phyloP scores from a whole-genome alignment of 1,140 invertebrate species.

The Riptortus pedestris region DNA sequence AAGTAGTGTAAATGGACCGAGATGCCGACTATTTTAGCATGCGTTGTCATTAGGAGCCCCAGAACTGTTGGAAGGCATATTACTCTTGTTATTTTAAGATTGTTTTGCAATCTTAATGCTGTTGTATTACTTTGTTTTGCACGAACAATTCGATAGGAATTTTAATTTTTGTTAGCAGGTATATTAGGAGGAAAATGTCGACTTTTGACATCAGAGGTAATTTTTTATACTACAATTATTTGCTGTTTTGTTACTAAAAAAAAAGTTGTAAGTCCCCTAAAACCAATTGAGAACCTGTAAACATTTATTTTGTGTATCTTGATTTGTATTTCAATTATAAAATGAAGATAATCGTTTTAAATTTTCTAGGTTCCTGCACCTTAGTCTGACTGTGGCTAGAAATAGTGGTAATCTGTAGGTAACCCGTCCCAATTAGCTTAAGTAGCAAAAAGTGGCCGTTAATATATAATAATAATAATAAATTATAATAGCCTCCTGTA shows the following conservation, averaged over 20 bases:
- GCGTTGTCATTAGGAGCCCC: background rate
- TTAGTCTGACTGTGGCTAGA: no score
- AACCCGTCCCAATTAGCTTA: no score
- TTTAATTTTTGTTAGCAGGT: background rate
- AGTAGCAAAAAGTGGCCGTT: no score
- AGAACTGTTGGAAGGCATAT: constrained; percentile 11
- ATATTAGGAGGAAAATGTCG: background rate
- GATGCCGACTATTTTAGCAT: constrained; percentile 6
- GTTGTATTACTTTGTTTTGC: constrained; percentile 6
- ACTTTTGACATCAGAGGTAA: background rate
- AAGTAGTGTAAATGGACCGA: background rate
- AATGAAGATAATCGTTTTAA: no score
- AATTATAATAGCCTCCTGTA: background rate
- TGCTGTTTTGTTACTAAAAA: no score
- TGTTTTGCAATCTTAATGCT: constrained; percentile 11
- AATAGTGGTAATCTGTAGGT: no score
- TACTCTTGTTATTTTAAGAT: constrained; percentile 4
- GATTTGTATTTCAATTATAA: no score
- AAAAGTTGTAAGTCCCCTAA: no score
- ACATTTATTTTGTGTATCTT: no score
- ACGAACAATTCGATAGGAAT: background rate
- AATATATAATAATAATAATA: background rate
- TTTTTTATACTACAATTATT: background rate
- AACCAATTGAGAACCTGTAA: no score
- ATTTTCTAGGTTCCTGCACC: no score